Conservation (phyloP, 2,113 vertebrate species). For the Microtus richardsoni region DNA sequence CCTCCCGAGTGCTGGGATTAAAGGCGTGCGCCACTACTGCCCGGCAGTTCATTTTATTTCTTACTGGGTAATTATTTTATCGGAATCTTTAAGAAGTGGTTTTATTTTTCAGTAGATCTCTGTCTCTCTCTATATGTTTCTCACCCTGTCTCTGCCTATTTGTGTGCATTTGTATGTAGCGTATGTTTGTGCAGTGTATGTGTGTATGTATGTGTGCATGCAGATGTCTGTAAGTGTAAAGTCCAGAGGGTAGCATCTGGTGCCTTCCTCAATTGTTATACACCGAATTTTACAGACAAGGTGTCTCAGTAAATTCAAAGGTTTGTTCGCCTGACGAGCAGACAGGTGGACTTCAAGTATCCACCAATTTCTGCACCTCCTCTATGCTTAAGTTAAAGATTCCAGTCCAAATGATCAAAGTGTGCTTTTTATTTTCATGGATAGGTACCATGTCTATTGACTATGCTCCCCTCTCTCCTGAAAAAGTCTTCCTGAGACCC, state of each 20-base stretch:
- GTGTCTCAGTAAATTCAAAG: not conserved
- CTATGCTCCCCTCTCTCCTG: no score
- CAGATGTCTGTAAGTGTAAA: no score
- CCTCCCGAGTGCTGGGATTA: no score
- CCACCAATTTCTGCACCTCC: no score
- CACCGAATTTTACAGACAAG: not conserved
- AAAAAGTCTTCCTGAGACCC: not conserved
- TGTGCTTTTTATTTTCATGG: not conserved
- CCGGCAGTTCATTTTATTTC: constrained; percentile 29
- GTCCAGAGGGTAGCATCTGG: no score
- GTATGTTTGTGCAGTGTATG: not conserved
- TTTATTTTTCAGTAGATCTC: not conserved
- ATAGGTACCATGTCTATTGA: not conserved
- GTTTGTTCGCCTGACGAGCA: not conserved
- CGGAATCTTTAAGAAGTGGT: not conserved
- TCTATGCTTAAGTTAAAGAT: no score
- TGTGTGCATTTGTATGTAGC: not conserved
- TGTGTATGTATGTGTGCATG: not conserved
- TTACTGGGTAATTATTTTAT: constrained; percentile 15
- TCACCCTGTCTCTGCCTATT: not conserved
- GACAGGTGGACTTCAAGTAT: not conserved
- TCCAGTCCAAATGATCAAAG: not conserved
- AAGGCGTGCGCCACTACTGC: no score
- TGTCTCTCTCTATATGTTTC: not conserved
- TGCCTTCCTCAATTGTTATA: not conserved